A percentile compares a stretch with the other conserved stretches of the same genome.
Conservation (phyloP, 2,113 vertebrate species). For the Odocoileus virginianus region DNA sequence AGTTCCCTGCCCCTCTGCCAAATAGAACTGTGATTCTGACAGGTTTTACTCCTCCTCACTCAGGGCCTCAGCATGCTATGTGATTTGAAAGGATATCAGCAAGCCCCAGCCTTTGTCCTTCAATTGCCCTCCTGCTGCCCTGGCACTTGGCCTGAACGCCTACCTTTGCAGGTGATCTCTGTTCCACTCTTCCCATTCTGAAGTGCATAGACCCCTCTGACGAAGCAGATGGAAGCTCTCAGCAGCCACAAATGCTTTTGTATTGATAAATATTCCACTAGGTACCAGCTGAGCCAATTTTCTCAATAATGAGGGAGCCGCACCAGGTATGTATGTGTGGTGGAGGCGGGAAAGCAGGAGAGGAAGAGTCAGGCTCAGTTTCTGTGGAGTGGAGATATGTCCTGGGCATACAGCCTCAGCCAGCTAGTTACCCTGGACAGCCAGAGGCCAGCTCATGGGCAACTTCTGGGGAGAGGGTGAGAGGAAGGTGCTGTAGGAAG, state of each 20-base stretch:
- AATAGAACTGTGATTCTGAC: background rate
- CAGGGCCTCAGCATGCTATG: background rate
- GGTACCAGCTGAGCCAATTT: background rate
- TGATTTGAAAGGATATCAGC: background rate
- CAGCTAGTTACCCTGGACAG: background rate
- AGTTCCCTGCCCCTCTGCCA: background rate
- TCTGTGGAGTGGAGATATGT: background rate
- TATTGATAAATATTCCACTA: background rate
- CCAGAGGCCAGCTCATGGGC: background rate
- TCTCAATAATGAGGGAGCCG: background rate
- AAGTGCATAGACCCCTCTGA: background rate
- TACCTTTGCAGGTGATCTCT: background rate
- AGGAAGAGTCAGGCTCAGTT: background rate
- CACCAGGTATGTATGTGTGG: background rate
- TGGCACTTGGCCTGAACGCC: background rate
- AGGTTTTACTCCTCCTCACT: background rate
- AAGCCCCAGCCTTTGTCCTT: background rate
- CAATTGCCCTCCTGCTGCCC: background rate
- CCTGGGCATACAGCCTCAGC: background rate
- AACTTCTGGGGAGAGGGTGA: background rate
- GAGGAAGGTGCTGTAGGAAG: background rate
- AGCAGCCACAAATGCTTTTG: background rate
- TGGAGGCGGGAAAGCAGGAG: background rate
- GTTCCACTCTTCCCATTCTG: background rate
- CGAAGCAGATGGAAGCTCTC: background rate